Percentiles rank a stretch among this genome's conserved stretches.
Evolutionary conservation across 1,140 invertebrate genomes (phyloP).

Genomic region (Tetramorium alpestre): DNA sequence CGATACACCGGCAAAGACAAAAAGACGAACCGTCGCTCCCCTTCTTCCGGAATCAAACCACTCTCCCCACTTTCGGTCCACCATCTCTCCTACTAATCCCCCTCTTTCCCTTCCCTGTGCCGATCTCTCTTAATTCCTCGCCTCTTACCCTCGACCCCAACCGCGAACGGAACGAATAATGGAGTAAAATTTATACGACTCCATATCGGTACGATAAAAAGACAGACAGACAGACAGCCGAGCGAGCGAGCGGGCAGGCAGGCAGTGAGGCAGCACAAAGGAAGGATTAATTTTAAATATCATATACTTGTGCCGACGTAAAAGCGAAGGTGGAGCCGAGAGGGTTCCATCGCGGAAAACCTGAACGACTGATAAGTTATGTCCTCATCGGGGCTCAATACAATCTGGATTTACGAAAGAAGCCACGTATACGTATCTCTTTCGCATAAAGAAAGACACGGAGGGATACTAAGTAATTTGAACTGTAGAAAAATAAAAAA

Average conservation of each 20-base stretch:
- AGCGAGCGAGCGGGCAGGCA: constrained; percentile 59
- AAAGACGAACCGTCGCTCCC: constrained; percentile 74
- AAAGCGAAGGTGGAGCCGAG: constrained; percentile 75
- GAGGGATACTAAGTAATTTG: constrained; percentile 52
- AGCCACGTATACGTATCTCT: constrained; percentile 36
- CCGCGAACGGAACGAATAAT: constrained; percentile 78
- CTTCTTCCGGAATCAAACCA: constrained; percentile 56
- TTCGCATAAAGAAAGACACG: constrained; percentile 47
- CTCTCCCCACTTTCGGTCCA: constrained; percentile 17
- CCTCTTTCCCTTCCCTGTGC: background rate
- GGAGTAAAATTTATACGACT: constrained; percentile 84
- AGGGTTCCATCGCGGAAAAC: constrained; percentile 66
- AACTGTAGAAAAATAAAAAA: constrained; percentile 1
- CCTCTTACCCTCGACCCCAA: constrained; percentile 58
- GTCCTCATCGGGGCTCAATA: constrained; percentile 53
- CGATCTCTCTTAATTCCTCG: constrained; percentile 55
- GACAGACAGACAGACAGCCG: constrained; percentile 79
- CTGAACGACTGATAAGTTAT: constrained; percentile 74
- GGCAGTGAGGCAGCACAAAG: constrained; percentile 79
- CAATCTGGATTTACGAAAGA: constrained; percentile 60
- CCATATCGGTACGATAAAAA: constrained; percentile 85
- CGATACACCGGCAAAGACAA: constrained; percentile 76
- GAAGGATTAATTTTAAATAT: constrained; percentile 86
- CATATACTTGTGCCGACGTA: constrained; percentile 77
- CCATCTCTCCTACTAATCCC: constrained; percentile 33